These are phyloP conservation scores for Ctenosaura bakeri DNA, from an alignment of 2,797 vertebrate species.

Conservation along the genomic window DNA sequence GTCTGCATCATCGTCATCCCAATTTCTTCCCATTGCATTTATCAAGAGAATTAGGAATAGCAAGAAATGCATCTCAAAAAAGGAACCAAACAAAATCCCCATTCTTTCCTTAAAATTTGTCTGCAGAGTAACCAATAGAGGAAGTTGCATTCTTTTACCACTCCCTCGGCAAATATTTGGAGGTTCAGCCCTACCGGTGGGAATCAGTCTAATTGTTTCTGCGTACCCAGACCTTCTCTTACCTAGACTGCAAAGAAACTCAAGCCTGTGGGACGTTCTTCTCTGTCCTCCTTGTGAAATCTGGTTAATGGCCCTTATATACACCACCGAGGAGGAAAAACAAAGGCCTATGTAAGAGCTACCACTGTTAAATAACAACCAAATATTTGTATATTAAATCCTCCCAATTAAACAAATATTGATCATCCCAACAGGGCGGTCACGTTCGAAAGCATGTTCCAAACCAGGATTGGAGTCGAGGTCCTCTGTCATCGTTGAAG, in stretches of 20 bases:
- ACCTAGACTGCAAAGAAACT: not conserved
- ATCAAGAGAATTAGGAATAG: no score
- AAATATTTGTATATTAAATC: slow-evolving; percentile 24
- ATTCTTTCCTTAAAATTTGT: no score
- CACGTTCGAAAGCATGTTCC: not conserved
- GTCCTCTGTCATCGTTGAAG: not conserved
- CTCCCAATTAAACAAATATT: slow-evolving; percentile 24
- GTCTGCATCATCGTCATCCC: no score
- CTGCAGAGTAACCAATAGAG: not conserved
- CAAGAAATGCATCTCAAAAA: no score
- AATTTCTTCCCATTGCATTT: no score
- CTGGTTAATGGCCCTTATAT: not conserved
- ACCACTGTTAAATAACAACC: not conserved
- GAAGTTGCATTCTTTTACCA: not conserved
- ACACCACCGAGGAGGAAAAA: not conserved
- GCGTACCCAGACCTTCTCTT: not conserved
- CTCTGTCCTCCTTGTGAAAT: not conserved
- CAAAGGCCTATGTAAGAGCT: not conserved
- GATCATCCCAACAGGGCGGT: not conserved
- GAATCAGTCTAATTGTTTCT: not conserved
- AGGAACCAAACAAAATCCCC: no score
- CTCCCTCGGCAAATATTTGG: not conserved
- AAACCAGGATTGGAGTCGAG: not conserved
- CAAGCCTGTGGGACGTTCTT: not conserved
- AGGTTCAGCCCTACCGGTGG: rapidly evolving